phyloP scores from a whole-genome alignment of 2,797 vertebrate species.

The Chaetodon trifasciatus region DNA sequence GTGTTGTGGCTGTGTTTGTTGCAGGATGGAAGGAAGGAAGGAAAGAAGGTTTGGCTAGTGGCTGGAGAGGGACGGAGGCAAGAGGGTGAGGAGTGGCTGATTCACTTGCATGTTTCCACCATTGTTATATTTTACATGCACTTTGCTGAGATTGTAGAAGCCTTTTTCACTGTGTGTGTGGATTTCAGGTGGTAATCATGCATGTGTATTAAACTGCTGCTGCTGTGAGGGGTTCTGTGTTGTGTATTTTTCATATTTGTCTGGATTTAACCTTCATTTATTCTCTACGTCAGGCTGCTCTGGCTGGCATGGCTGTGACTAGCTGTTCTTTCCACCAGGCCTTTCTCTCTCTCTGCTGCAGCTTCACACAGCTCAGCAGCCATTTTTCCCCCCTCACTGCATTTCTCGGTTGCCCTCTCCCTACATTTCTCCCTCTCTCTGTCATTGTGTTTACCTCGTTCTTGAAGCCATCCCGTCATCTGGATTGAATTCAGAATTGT shows the following conservation, averaged over 20 bases:
- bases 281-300: conserved; percentile 56
- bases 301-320: conserved; percentile 72
- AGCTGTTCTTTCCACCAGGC: conserved; percentile 74
- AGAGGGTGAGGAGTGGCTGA: conserved; percentile 87
- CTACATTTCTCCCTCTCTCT: conserved; percentile 48
- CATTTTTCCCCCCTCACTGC: conserved; percentile 66
- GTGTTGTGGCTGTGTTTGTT: conserved; percentile 83
- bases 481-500: conserved; percentile 44
- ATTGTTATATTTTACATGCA: conserved; percentile 70
- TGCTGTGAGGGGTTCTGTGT: conserved; percentile 47
- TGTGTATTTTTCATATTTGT: conserved; percentile 64
- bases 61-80: conserved; percentile 77
- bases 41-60: conserved; percentile 81
- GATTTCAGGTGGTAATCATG: conserved; percentile 52
- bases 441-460: conserved; percentile 7
- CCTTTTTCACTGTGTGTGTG: conserved; percentile 29
- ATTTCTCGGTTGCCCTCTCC: conserved; percentile 51
- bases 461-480: conserved; percentile 16
- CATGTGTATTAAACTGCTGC: conserved; percentile 73
- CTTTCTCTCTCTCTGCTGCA: conserved; percentile 75
- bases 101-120: conserved; percentile 84
- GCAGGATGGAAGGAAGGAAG: conserved; percentile 84
- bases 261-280: conserved; percentile 65
- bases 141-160: conserved; percentile 40
- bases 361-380: conserved; percentile 77